Base-by-base conservation (phyloP, 2,888 invertebrate genomes). In the Drosophila macrothrix region DNA sequence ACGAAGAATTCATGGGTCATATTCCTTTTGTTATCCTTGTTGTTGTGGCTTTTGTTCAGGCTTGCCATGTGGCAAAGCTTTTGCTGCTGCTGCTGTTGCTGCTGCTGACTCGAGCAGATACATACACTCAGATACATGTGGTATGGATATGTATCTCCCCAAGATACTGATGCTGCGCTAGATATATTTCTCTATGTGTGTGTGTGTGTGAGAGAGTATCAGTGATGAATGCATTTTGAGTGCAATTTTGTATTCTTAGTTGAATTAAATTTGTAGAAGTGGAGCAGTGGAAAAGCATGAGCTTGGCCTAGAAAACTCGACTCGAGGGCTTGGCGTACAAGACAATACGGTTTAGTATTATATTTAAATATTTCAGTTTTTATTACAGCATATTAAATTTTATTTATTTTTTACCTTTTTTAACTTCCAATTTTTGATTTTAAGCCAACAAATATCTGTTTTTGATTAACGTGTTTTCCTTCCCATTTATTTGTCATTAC, bases 21-120 rank as follows among this genome's bases (percentile, higher is more conserved):
- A 73, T 74, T 80, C 65, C 86, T 78, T 84, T 88, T 85, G 83
- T 84, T 81, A 61, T 67, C 35, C 67, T 88, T 85, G 78, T 83
- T 83, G 74, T 65, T 83, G 74, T 31, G 59, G 72, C 80, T 67
- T 84, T 84, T 84, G 84, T 84, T 84, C 71, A 43, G 54, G 67
- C 76, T 71, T 53, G 63, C 75, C 56, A 76, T 71, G 71, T 55
- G 61, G 67, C 62, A 62, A 64, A 61, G 59, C 63, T 72, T 37
- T 56, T 35, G 52, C 22, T 46, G 61, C 43, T 61, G 41, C 56
- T 39, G 43, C 39, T 53, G 43, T 35, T 53, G 49, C 77, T 64
- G 75, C 72, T 69, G 79, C 73, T 82, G 85, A 71, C 80, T 80
- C 46, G 60, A 76, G 69, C 71, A 83, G 82, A 82, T 84, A 83